These are phyloP conservation scores for Cephonodes hylas DNA, from an alignment of 2,888 invertebrate genomes.

Conservation along the genomic window DNA sequence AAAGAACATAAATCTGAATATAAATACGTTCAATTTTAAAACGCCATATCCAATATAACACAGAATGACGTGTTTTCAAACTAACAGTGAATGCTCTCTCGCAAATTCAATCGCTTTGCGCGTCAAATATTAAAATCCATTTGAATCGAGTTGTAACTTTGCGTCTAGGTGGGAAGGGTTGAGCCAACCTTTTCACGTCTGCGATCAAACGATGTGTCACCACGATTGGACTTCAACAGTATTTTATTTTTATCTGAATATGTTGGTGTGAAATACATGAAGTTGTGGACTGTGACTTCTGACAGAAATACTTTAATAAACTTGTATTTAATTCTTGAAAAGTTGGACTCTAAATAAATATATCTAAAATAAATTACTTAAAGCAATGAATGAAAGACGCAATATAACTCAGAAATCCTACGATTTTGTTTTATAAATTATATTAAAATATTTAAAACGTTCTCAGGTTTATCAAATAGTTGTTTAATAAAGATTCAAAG, in stretches of 20 bases:
- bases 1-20: no score
- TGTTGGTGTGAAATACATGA: background rate
- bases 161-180: background rate
- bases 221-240: background rate
- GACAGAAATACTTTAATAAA: no score
- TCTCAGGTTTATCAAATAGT: no score
- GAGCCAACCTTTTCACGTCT: background rate
- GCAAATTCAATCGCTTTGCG: background rate
- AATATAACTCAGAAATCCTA: background rate
- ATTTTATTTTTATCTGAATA: background rate
- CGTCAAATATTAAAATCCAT: slow-evolving; percentile 9
- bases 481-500: no score
- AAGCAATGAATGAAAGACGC: background rate
- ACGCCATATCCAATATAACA: background rate
- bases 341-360: background rate
- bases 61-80: background rate
- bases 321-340: no score
- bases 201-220: background rate
- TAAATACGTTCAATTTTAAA: background rate
- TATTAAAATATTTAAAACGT: no score
- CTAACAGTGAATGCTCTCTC: background rate
- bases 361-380: background rate
- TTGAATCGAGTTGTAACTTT: slow-evolving; percentile 1
- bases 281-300: background rate
- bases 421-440: no score